Evolutionary conservation across 2,888 invertebrate species (phyloP), one percentile per base, ranked within the genome.

Genomic region (Dynastes hyllus): DNA sequence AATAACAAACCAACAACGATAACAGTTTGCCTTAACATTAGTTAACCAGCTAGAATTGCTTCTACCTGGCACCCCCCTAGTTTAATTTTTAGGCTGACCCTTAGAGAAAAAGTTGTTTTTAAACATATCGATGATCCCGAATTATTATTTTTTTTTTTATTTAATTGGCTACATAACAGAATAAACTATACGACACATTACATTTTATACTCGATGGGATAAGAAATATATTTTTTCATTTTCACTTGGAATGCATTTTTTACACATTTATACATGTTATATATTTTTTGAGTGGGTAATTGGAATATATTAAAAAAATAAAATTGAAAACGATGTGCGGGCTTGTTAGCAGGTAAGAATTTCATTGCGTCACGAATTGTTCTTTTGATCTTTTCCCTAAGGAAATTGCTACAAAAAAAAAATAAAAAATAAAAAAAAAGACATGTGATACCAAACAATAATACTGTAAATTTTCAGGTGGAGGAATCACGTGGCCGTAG

Each of bases 291-390:
- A 8, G 55, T 22, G n/a, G n/a, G 22, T 55, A 22, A 55, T n/a
- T 55, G 22, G 16, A 22, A 55, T 55, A 16, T 55, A 16, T 55
- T 1, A 55, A 55, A 55, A 16, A 55, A 16, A 8, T 6, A 11
- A n/a, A 53, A n/a, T 45, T 45, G 11, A 45, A 45, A 45, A 11
- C 45, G 55, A 8, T 27, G 27, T 61, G 73, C 61, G 73, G 73
- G 73, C 73, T 87, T 86, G 86, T 87, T 87, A 85, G 85, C 85
- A 86, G 86, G 84, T 83, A 82, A 82, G 82, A 70, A 66, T 77
- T 80, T 81, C 87, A 87, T 87, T 87, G 86, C 87, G 86, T 87
- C 86, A 85, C 82, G 87, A 87, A 86, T 85, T 82, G 82, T 77
- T 16, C 78, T 58, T 45, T 80, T 40, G 37, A n/a, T 71, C 22